Conservation (phyloP, 1,140 invertebrate genomes). For the Matsumurasca onukii region DNA sequence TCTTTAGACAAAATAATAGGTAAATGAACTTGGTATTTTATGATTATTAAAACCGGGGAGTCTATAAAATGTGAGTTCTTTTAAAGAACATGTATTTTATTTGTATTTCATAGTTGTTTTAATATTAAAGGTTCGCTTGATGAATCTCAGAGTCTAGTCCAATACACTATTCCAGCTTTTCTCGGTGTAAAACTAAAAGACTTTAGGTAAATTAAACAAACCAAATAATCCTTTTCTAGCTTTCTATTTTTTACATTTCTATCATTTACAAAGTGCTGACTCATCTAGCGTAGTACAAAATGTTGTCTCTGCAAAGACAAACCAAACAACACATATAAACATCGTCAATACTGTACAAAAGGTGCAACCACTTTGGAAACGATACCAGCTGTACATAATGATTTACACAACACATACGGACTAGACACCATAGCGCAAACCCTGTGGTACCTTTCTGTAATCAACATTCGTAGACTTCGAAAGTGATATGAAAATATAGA, state of each 20-base stretch:
- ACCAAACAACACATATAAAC: background rate
- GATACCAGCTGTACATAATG: slow-evolving; percentile 8
- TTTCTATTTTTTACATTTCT: slow-evolving; percentile 22
- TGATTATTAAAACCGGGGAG: too few species aligned
- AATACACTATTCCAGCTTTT: too few species aligned
- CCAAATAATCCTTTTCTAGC: too few species aligned
- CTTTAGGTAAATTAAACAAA: too few species aligned
- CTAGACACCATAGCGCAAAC: slow-evolving; percentile 13
- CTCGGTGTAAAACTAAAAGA: too few species aligned
- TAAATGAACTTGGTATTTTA: too few species aligned
- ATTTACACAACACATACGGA: background rate
- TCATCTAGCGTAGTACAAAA: slow-evolving; percentile 21
- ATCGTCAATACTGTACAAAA: slow-evolving; percentile 7
- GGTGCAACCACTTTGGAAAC: background rate
- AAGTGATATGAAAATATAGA: slow-evolving; percentile 4
- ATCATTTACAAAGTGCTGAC: slow-evolving; percentile 19
- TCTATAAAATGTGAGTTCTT: too few species aligned
- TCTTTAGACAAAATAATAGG: too few species aligned
- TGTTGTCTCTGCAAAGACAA: background rate
- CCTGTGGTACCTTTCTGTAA: background rate
- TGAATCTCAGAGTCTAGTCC: too few species aligned
- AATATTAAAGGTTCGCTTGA: too few species aligned
- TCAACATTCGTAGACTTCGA: background rate
- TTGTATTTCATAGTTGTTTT: too few species aligned
- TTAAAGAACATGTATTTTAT: too few species aligned